Percentiles rank a stretch among this genome's conserved stretches.
These are phyloP conservation scores for Anastatus disparis DNA, from an alignment of 1,140 invertebrate species.

Conservation along the genomic window DNA sequence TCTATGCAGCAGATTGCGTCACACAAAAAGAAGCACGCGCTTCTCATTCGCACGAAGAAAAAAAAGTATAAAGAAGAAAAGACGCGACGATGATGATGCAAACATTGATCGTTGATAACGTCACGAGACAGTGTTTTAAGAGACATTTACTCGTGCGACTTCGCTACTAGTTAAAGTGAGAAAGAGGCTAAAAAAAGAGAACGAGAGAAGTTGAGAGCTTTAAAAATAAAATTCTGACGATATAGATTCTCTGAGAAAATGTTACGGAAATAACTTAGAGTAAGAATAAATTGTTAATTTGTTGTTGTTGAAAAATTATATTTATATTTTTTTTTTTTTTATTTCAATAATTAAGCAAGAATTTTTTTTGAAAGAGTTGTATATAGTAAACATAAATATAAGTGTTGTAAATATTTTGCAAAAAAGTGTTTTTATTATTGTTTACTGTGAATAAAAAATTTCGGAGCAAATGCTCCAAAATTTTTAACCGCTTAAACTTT, in stretches of 20 bases:
- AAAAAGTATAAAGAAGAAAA: background rate
- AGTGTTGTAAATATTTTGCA: background rate
- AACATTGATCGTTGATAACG: constrained; percentile 20
- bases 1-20: background rate
- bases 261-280: constrained; percentile 5
- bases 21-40: background rate
- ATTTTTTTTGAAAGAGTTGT: background rate
- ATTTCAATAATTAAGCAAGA: background rate
- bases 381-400: background rate
- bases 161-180: background rate
- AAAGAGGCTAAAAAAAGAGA: background rate
- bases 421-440: background rate
- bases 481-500: too few species aligned
- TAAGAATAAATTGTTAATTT: too few species aligned
- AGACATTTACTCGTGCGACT: background rate
- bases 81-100: constrained; percentile 35
- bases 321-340: background rate
- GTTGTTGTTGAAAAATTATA: too few species aligned
- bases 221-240: constrained; percentile 3
- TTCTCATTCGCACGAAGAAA: too few species aligned
- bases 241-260: background rate
- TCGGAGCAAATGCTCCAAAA: too few species aligned
- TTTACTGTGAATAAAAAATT: background rate
- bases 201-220: background rate
- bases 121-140: background rate